Conservation (phyloP, 2,797 vertebrate species). For the Heliangelus exortis region DNA sequence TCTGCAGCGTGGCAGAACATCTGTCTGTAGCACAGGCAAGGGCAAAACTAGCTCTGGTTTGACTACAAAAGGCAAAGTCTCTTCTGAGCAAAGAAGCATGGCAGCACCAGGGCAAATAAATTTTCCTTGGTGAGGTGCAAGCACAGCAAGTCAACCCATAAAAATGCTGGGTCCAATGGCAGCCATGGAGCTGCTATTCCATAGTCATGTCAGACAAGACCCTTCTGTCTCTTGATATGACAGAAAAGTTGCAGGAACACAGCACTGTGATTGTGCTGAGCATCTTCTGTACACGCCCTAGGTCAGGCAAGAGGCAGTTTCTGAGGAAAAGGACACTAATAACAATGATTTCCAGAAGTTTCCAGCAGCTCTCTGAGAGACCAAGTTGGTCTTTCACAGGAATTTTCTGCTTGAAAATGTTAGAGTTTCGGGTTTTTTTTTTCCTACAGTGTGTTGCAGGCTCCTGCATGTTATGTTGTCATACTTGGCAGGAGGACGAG, state of each 20-base stretch:
- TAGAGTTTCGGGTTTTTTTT: background rate
- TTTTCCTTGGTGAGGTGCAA: background rate
- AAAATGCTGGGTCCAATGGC: background rate
- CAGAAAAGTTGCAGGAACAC: background rate
- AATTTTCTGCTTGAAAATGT: slow-evolving; percentile 30
- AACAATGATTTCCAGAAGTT: slow-evolving; percentile 13
- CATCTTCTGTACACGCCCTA: background rate
- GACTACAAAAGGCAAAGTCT: background rate
- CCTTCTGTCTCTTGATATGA: background rate
- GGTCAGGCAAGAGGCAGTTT: background rate
- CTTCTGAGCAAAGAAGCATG: background rate
- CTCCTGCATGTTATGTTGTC: slow-evolving; percentile 60
- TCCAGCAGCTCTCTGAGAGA: background rate
- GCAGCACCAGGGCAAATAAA: background rate
- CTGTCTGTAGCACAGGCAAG: background rate
- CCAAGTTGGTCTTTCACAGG: background rate
- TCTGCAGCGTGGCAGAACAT: background rate
- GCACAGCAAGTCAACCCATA: background rate
- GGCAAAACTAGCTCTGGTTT: background rate
- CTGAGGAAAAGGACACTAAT: background rate
- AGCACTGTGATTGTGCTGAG: background rate
- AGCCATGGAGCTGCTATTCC: background rate
- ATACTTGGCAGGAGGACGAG: slow-evolving; percentile 64
- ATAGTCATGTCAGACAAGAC: background rate
- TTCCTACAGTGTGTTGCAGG: background rate